Base-by-base conservation (phyloP, 2,888 invertebrate species). In the Stenchaetothrips biformis region DNA sequence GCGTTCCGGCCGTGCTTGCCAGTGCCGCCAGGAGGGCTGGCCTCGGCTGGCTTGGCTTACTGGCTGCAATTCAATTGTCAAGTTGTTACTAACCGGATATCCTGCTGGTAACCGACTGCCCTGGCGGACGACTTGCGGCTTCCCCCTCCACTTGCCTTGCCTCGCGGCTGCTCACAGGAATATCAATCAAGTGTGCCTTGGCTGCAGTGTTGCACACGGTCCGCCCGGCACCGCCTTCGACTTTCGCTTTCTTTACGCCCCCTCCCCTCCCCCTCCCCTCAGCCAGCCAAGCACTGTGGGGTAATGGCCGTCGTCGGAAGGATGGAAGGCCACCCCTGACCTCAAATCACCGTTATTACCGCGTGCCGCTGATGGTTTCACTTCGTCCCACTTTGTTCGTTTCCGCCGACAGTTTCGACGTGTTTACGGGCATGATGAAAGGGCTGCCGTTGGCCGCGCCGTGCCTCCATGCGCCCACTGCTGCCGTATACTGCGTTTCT, bases 61-160 rank as follows among this genome's bases (percentile, higher is more conserved):
- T 37, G 67, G 59, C 59, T 59, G 67, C 67, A 74, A 74, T 74
- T 25, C 67, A 74, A 74, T 74, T 74, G 67, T 74, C 67, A 74
- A 74, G 67, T 74, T 74, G 67, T 74, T 74, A 21, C 67, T 74
- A 74, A 74, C 67, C 67, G 67, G 67, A 74, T 74, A 74, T 74
- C 67, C 67, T 74, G 67, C 67, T 21, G 25, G 67, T 74, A 74
- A 74, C 21, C 67, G 67, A 74, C 67, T 25, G 25, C 67, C 67
- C 67, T 37, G 67, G 21, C 67, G 53, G 3, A 1, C 53, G 37
- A 37, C 37, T 37, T 37, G 11, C 21, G 25, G 9, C 67, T n/a
- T 21, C 67, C 21, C 21, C 21, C 67, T 21, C 67, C 67, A 6
- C 67, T 4, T 21, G 6, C 25, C 16, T 18, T 0, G 67, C 67